Evolutionary conservation across 2,888 invertebrate species (phyloP), one percentile per base, ranked within the genome.

Genomic region (Teleiodes luculella): DNA sequence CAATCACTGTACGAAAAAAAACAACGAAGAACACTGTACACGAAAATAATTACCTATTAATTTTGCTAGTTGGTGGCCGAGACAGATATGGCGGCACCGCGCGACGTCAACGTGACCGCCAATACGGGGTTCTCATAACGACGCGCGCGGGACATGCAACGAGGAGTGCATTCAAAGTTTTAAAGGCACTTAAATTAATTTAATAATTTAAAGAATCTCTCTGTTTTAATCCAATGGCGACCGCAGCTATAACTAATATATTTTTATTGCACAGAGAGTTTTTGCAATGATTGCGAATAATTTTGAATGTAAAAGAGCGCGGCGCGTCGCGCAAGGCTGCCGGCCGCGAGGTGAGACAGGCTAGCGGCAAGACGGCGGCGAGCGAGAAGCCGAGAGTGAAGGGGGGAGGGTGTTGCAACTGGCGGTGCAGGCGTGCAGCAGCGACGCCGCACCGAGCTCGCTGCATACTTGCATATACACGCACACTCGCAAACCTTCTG

Each of bases 81-180:
- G 90, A 90, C 90, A 92, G 92, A 92, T 92, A 92, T 92, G 92
- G 92, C 92, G 92, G 92, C 91, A 89, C 87, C 83, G 90, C 91
- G 87, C 90, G 91, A 91, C 92, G 92, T 92, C 92, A 92, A 92
- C 92, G 92, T 92, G 91, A 91, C 91, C 91, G 89, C 91, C 90
- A 86, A 88, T 92, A 91, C 92, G 93, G 93, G 93, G 93, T 93
- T 92, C 92, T 93, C 93, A 92, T 91, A 92, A 91, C 92, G 93
- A 94, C 94, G 94, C 94, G 93, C 93, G 94, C 92, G 92, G 93
- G 91, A 88, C 80, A 84, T 92, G 91, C 91, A 91, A 91, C 91
- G 91, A 91, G 90, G 90, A 90, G 89, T 90, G 90, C 90, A 90
- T 90, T 88, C 86, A 87, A 89, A 88, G 80, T 88, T 78, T 80